These are phyloP conservation scores for Cynoglossus semilaevis DNA, from an alignment of 2,113 vertebrate species.

Conservation along the genomic window DNA sequence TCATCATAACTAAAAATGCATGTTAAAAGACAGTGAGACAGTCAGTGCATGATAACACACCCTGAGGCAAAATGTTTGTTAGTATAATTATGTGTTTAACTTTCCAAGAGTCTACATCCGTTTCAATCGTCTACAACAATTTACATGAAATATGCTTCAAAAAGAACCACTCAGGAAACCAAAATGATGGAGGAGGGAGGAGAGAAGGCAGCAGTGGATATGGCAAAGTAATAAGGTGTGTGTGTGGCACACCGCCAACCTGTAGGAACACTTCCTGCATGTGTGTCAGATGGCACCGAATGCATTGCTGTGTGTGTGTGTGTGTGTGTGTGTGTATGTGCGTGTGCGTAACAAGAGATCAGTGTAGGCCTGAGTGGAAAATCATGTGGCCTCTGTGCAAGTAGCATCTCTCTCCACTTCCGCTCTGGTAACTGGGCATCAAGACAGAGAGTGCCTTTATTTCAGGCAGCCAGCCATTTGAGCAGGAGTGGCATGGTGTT, in stretches of 20 bases:
- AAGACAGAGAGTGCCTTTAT: slow-evolving; percentile 57
- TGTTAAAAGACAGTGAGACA: neutral
- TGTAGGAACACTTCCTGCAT: slow-evolving; percentile 18
- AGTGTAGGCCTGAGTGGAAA: slow-evolving; percentile 33
- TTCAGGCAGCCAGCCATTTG: slow-evolving; percentile 16
- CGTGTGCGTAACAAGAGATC: slow-evolving; percentile 9
- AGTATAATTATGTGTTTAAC: no score
- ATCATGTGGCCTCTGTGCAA: slow-evolving; percentile 44
- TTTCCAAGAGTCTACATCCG: no score
- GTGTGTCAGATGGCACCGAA: slow-evolving; percentile 33
- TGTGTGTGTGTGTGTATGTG: no score
- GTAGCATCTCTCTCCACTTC: slow-evolving; percentile 37
- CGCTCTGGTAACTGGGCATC: slow-evolving; percentile 19
- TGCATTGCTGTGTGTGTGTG: slow-evolving; percentile 5
- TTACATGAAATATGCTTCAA: slow-evolving; percentile 5
- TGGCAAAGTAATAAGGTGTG: slow-evolving; percentile 38
- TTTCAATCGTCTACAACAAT: neutral
- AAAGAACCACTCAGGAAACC: neutral
- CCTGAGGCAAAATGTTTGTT: neutral
- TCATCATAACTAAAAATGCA: no score
- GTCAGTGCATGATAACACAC: neutral
- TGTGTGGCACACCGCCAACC: slow-evolving; percentile 40
- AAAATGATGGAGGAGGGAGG: slow-evolving; percentile 23
- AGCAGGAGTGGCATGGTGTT: neutral
- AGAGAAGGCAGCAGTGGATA: slow-evolving; percentile 38